Evolutionary conservation across 2,888 invertebrate species (phyloP).

Genomic region (Conomelus anceps): DNA sequence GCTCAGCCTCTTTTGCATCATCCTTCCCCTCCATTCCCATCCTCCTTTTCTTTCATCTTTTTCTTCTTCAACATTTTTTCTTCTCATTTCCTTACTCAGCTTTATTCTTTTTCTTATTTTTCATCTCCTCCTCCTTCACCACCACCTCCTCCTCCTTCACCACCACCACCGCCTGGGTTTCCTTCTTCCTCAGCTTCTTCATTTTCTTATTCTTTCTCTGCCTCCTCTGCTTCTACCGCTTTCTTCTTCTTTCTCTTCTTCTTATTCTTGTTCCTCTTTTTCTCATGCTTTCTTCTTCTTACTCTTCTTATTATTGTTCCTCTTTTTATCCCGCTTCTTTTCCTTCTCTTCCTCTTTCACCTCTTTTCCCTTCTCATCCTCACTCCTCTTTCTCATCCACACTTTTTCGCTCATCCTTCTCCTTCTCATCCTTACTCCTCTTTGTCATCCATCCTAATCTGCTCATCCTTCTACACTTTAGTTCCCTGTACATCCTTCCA

Average conservation of each 20-base stretch:
- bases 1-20: background rate
- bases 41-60: background rate
- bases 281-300: background rate
- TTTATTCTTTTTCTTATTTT: background rate
- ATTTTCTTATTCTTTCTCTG: background rate
- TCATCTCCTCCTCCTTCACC: too few species aligned
- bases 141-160: background rate
- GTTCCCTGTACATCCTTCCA: too few species aligned
- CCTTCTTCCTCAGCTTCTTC: too few species aligned
- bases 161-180: too few species aligned
- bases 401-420: too few species aligned
- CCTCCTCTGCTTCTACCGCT: background rate
- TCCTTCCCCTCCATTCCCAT: background rate
- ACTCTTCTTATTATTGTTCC: background rate
- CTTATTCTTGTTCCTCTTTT: too few species aligned
- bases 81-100: too few species aligned
- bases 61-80: background rate
- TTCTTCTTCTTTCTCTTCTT: background rate
- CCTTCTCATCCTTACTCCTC: background rate
- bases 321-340: background rate
- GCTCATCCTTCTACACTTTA: too few species aligned
- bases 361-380: background rate
- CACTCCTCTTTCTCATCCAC: too few species aligned
- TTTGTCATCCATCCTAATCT: background rate
- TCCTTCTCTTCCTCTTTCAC: background rate